A percentile compares a stretch with the other conserved stretches of the same genome.
Conservation (phyloP, 2,113 vertebrate genomes). For the Chionis minor region DNA sequence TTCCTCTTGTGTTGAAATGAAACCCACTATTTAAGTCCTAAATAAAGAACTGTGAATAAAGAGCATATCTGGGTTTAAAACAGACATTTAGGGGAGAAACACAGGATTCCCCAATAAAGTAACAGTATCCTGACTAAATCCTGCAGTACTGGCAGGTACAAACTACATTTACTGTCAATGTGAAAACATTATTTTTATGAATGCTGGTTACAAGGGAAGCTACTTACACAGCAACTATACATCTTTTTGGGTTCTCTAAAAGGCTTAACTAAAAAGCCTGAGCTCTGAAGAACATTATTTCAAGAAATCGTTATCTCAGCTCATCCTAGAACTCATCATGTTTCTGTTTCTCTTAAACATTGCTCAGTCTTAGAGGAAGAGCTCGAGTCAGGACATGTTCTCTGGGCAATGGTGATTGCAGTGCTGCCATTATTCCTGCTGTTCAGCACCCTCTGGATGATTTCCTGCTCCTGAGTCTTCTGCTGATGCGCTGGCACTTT, state of each 20-base stretch:
- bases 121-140: background rate
- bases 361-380: background rate
- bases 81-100: background rate
- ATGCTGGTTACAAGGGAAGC: background rate
- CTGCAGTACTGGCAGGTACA: background rate
- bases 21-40: background rate
- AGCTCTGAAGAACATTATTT: background rate
- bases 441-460: background rate
- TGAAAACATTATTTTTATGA: background rate
- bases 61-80: background rate
- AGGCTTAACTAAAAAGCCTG: background rate
- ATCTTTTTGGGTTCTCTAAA: background rate
- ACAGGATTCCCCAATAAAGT: background rate
- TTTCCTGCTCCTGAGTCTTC: background rate
- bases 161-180: background rate
- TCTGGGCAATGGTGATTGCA: background rate
- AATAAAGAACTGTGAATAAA: background rate
- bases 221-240: background rate
- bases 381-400: background rate
- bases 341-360: background rate
- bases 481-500: background rate
- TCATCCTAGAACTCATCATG: background rate
- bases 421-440: background rate
- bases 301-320: background rate
- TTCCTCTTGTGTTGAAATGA: background rate